Base-by-base conservation (phyloP, 2,888 invertebrate genomes). In the Apocheima hispidaria region DNA sequence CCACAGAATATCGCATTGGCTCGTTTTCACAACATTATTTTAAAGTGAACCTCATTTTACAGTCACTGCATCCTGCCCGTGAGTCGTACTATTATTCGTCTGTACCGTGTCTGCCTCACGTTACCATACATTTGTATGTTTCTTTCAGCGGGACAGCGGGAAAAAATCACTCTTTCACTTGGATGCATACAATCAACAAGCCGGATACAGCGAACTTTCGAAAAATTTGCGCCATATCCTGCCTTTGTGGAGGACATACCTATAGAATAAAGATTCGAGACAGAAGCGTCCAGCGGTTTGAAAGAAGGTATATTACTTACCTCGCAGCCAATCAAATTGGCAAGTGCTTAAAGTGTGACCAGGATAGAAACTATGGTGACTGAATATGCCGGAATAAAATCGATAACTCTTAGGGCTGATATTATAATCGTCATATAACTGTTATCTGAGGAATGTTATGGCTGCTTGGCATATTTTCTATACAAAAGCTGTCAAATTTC, bases 151-250 rank as follows among this genome's bases (percentile, higher is more conserved):
- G 68, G 69, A 73, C 70, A 71, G 60, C 68, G 63, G 71, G 84
- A 84, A 84, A 59, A 87, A 85, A 84, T 75, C 71, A 77, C 78
- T 83, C 82, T 86, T 83, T 85, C 89, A 87, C 86, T 87, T 79
- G 87, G 86, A 82, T 86, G 90, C 90, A 87, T 90, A 90, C 92
- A 92, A 91, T 92, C 91, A 92, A 82, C 84, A 80, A 80, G 78
- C 86, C 84, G 89, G 87, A 89, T 84, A 82, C 78, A 77, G 84
- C 73, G 75, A 87, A 87, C 86, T 88, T 90, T 90, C 90, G 89
- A 90, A 90, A 91, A 89, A 88, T 90, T 87, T 84, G 85, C 85
- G 81, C 78, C 82, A 83, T 87, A 85, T 90, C 89, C 89, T 80
- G 81, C 80, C 82, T 84, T 79, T 83, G 82, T 81, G 72, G 71